phyloP scores from a whole-genome alignment of 53 echinoderm and acorn worm genomes.

The Apostichopus leukothele region DNA sequence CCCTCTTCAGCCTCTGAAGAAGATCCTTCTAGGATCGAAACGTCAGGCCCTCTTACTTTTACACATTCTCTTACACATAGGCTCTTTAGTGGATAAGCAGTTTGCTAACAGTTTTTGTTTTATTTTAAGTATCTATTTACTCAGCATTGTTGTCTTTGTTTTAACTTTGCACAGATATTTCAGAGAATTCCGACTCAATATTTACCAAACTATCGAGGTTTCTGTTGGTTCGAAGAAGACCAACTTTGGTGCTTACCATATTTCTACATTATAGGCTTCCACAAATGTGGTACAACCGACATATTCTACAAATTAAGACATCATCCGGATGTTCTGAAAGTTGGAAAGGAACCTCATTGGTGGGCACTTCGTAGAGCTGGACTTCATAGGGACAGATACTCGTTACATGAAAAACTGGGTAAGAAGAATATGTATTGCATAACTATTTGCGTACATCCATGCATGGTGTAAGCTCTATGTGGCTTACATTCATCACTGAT shows the following conservation, averaged over 20 bases:
- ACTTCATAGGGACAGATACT: not conserved
- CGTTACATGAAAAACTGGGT: not conserved
- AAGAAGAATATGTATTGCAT: not conserved
- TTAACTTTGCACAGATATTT: not conserved
- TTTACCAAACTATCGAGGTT: not conserved
- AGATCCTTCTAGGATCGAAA: no score
- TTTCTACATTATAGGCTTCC: conserved; percentile 36
- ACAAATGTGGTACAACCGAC: conserved; percentile 27
- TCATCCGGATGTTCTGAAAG: conserved; percentile 19
- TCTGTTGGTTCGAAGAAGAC: conserved; percentile 1
- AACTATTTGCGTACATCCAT: no score
- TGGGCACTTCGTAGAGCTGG: conserved; percentile 21
- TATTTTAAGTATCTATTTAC: no score
- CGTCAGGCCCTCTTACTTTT: no score
- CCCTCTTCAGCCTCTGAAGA: no score
- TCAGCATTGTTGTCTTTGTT: no score
- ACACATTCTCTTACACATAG: no score
- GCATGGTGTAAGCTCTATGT: no score
- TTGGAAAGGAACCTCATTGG: conserved; percentile 35
- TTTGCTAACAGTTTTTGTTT: no score
- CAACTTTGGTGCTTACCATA: conserved; percentile 28
- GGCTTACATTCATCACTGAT: no score
- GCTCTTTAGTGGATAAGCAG: no score
- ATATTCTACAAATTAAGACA: not conserved
- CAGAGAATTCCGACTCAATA: not conserved